Percentiles rank a stretch among this genome's conserved stretches.
phyloP scores from a whole-genome alignment of 2,797 vertebrate genomes.

The Nothura maculosa region DNA sequence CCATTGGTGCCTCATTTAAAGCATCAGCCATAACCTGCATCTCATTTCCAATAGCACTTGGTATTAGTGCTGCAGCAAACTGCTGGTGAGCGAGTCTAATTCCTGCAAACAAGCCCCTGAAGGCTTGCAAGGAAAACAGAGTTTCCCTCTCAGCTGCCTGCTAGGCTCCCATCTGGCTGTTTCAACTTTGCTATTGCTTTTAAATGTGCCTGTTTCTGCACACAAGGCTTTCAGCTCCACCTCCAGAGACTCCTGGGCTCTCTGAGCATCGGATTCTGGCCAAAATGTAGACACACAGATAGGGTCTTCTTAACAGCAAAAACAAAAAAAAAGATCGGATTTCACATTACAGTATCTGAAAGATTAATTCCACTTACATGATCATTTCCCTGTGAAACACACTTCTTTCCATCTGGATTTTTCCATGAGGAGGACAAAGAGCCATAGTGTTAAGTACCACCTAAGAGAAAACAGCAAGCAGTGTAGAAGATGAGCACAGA shows the following conservation, averaged over 20 bases:
- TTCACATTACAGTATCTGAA: conserved; percentile 61
- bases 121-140: conserved; percentile 73
- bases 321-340: conserved; percentile 32
- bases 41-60: conserved; percentile 74
- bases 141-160: conserved; percentile 61
- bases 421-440: conserved; percentile 54
- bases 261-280: background rate
- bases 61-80: conserved; percentile 72
- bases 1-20: conserved; percentile 73
- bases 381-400: conserved; percentile 46
- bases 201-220: conserved; percentile 68
- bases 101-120: conserved; percentile 76
- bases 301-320: conserved; percentile 40
- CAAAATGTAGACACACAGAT: conserved; percentile 33
- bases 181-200: conserved; percentile 73
- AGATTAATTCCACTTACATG: conserved; percentile 49
- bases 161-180: conserved; percentile 76
- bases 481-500: background rate
- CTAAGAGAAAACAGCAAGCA: conserved; percentile 24
- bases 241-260: conserved; percentile 54
- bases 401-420: conserved; percentile 52
- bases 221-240: conserved; percentile 32
- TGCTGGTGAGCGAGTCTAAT: conserved; percentile 77
- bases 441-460: conserved; percentile 10
- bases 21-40: conserved; percentile 73